A percentile compares a stretch with the other conserved stretches of the same genome.
Conservation (phyloP, 2,797 vertebrate species). For the Knipowitschia caucasica region DNA sequence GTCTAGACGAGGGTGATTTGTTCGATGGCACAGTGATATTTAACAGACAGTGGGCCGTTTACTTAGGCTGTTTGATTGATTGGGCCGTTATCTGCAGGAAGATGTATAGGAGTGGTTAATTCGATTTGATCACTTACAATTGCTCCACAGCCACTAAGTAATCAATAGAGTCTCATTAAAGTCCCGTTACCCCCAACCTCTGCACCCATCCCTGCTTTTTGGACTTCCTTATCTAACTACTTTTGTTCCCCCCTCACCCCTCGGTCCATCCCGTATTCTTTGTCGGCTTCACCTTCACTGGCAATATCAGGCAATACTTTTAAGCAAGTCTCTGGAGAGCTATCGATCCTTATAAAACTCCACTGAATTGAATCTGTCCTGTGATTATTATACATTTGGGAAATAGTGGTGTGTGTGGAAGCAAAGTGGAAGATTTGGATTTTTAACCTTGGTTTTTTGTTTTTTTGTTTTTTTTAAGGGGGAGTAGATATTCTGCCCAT, state of each 20-base stretch:
- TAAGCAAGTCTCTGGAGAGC: neutral
- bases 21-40: conserved; percentile 48
- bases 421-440: neutral
- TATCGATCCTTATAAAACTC: conserved; percentile 6
- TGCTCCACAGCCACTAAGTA: conserved; percentile 59
- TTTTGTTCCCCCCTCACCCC: neutral
- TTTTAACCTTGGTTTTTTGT: neutral
- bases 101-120: conserved; percentile 66
- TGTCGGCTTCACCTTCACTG: conserved; percentile 10
- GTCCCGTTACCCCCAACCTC: conserved; percentile 35
- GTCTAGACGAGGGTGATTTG: conserved; percentile 40
- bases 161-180: conserved; percentile 68
- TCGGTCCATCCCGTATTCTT: neutral
- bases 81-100: conserved; percentile 65
- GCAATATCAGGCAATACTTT: neutral
- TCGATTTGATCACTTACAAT: conserved; percentile 75
- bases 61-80: conserved; percentile 67
- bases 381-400: neutral
- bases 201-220: conserved; percentile 28
- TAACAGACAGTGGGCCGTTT: conserved; percentile 59
- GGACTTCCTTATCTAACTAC: conserved; percentile 22
- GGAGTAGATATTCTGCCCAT: too few relatives aligned
- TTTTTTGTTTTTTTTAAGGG: neutral
- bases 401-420: neutral
- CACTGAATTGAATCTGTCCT: neutral